Conservation (phyloP, 2,113 vertebrate genomes). For the Centropus bengalensis region DNA sequence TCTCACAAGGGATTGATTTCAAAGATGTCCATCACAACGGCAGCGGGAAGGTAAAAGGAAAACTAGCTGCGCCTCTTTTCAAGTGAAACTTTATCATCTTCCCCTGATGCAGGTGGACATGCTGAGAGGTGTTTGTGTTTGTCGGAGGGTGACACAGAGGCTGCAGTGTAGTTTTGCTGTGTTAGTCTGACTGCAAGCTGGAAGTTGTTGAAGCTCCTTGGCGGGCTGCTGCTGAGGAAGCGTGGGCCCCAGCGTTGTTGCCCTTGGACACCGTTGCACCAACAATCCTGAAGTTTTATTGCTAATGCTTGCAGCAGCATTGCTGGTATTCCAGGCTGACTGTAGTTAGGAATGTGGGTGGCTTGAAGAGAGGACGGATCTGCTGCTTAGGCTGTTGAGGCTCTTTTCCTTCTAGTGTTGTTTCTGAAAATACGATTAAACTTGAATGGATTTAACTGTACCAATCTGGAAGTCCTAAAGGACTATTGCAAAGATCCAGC, state of each 20-base stretch:
- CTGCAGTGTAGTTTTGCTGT: background rate
- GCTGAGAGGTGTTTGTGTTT: background rate
- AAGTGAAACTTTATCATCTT: background rate
- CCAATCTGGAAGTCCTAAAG: background rate
- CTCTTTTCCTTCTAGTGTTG: background rate
- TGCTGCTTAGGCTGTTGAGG: background rate
- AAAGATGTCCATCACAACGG: background rate
- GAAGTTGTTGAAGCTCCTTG: background rate
- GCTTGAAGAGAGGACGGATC: background rate
- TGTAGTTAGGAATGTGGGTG: conserved; percentile 7
- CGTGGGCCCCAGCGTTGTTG: conserved; percentile 14
- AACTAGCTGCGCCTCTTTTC: background rate
- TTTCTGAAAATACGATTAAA: conserved; percentile 6
- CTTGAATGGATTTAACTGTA: background rate
- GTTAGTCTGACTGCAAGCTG: background rate
- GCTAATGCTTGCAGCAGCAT: background rate
- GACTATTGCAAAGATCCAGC: background rate
- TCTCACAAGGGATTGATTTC: background rate
- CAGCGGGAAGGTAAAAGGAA: background rate
- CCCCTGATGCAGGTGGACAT: background rate
- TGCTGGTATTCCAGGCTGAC: conserved; percentile 23
- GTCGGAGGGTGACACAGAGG: background rate
- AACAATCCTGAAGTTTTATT: conserved; percentile 47
- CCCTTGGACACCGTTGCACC: conserved; percentile 51
- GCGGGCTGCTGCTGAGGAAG: conserved; percentile 7